Base-by-base conservation (phyloP, 1,140 invertebrate species). In the Meloidogyne chitwoodi region DNA sequence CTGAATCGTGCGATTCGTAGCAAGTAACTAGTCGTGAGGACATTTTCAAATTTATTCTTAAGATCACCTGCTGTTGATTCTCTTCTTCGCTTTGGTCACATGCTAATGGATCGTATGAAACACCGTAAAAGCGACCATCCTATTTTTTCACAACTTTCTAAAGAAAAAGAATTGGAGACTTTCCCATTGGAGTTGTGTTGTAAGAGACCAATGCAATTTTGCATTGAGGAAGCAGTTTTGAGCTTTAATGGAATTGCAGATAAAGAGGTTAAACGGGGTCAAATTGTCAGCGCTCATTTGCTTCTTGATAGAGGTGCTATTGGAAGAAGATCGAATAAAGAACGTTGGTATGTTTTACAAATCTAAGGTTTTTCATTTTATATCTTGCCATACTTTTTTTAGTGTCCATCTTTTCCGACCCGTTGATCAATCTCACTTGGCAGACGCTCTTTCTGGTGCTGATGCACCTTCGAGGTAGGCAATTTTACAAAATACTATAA, bases 21-120 rank as follows among this genome's bases (percentile, higher is more conserved):
- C 61, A 22, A n/a, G 82, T 22, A 22, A 66, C 27, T n/a, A n/a
- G 2, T 1, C 19, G 12, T 26, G 29, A 44, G 3, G 14, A 14
- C 16, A 22, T n/a, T 24, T 75, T 0, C 29, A 5, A 26, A n/a
- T 11, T 12, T 26, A 26, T 62, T 79, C 31, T 6, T 64, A 27
- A 83, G 84, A 68, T 84, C 83, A 12, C 83, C 83, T 0, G 83
- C 84, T 16, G 62, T 86, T 2, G 83, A 84, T 44, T 84, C 83
- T 1, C 41, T 84, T 14, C 74, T 84, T 34, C 77, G 80, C 68
- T 75, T 85, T 31, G 77, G 79, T 24, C 67, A 77, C 64, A 65
- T 77, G n/a, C 27, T 84, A n/a, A 70, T 84, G 11, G 68, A 83
- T 44, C 79, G 78, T 44, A 73, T 83, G 27, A 80, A 83, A 66